Percentiles rank a stretch among this genome's conserved stretches.
Evolutionary conservation across 2,113 vertebrate species (phyloP).

Genomic region (Anhinga rufa): DNA sequence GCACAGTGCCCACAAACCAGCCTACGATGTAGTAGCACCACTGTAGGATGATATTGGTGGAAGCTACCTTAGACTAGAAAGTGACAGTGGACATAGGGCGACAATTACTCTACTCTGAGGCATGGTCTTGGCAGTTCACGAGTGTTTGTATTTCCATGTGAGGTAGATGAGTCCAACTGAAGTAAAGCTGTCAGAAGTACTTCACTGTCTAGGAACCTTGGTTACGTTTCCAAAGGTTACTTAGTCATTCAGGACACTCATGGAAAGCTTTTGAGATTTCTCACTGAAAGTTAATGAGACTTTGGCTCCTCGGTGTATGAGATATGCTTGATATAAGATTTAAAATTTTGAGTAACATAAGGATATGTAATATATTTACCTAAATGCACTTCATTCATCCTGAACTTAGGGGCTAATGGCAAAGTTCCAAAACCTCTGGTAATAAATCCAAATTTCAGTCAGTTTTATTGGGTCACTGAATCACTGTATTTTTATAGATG

Average conservation of each 20-base stretch:
- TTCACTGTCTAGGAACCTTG: not conserved
- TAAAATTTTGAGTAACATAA: not conserved
- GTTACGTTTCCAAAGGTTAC: not conserved
- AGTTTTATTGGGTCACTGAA: not conserved
- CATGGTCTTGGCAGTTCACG: not conserved
- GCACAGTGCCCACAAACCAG: not conserved
- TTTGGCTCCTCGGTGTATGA: not conserved
- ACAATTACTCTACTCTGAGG: not conserved
- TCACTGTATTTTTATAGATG: not conserved
- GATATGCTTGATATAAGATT: not conserved
- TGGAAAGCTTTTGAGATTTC: not conserved
- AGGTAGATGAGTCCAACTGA: not conserved
- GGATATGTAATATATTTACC: not conserved
- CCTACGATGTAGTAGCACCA: not conserved
- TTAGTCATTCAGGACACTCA: not conserved
- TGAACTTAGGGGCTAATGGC: not conserved
- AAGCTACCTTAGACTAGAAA: not conserved
- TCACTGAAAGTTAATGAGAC: not conserved
- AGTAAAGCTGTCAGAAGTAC: not conserved
- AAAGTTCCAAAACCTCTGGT: not conserved
- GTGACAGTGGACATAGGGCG: not conserved
- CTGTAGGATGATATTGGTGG: not conserved
- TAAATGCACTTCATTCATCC: fast-evolving
- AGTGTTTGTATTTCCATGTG: not conserved
- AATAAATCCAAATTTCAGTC: not conserved